These are phyloP conservation scores for Oscheius myriophilus DNA, from an alignment of 2,888 invertebrate genomes.

Conservation along the genomic window DNA sequence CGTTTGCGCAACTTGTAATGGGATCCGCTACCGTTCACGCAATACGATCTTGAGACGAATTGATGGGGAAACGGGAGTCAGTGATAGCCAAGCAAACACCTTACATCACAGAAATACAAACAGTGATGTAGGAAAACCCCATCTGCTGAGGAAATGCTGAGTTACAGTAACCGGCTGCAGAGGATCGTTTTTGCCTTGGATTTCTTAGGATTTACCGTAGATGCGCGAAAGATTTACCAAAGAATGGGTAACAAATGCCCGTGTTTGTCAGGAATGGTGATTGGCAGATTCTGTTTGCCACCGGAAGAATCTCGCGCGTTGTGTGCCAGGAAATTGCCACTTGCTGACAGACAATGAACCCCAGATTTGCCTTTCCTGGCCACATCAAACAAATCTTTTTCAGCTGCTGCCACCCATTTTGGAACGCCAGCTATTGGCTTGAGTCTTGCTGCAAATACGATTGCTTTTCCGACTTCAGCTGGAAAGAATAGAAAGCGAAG, in stretches of 20 bases:
- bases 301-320: slow-evolving; percentile 30
- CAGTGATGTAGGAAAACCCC: neutral
- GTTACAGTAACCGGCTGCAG: no score
- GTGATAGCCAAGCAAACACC: slow-evolving; percentile 25
- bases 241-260: no score
- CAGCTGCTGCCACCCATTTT: slow-evolving; percentile 28
- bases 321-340: slow-evolving; percentile 32
- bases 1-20: slow-evolving; percentile 28
- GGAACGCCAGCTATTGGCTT: slow-evolving; percentile 9
- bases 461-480: slow-evolving; percentile 23
- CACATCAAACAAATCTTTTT: slow-evolving; percentile 2
- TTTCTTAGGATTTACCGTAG: no score
- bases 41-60: slow-evolving; percentile 18
- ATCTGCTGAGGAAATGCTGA: no score
- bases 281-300: slow-evolving; percentile 22
- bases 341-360: slow-evolving; percentile 22
- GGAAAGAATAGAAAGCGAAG: slow-evolving; percentile 80
- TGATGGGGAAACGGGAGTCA: slow-evolving; percentile 20
- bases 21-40: slow-evolving; percentile 27
- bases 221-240: no score
- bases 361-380: slow-evolving; percentile 19
- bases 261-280: no score
- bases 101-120: slow-evolving; percentile 27
- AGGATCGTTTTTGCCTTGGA: no score
- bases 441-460: neutral